Evolutionary conservation across 92 coral and sea anemone species (phyloP).

Genomic region (Isaurus tuberculatus): DNA sequence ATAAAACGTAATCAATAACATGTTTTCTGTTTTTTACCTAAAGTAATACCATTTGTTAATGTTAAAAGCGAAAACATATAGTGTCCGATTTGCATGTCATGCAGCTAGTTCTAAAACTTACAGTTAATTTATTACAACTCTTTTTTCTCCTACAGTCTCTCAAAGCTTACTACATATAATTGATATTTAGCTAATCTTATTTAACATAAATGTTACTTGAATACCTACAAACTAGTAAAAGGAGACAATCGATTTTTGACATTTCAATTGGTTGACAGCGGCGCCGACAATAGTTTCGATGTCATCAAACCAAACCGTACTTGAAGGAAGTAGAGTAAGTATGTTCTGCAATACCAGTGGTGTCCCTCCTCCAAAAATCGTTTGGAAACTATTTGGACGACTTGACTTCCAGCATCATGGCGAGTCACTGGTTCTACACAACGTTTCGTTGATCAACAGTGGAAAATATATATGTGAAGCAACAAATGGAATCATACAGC

Average conservation of each 20-base stretch:
- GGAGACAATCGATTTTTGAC: neutral
- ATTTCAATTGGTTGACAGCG: slow-evolving; percentile 11
- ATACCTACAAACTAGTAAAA: neutral
- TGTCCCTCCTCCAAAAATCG: neutral
- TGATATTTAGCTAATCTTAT: too few species aligned
- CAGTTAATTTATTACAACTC: too few species aligned
- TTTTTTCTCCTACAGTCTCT: too few species aligned
- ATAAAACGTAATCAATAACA: too few species aligned
- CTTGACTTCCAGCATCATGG: slow-evolving; percentile 18
- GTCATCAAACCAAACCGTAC: slow-evolving; percentile 14
- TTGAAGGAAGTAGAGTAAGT: neutral
- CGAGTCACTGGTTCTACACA: neutral
- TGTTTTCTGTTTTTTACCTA: too few species aligned
- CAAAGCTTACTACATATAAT: too few species aligned
- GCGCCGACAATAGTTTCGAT: neutral
- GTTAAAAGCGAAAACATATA: too few species aligned
- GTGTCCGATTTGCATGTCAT: too few species aligned
- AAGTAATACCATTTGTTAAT: too few species aligned
- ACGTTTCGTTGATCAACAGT: neutral
- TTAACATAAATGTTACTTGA: too few species aligned
- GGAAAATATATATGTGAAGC: slow-evolving; percentile 36
- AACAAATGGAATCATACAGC: neutral
- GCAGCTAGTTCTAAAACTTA: too few species aligned
- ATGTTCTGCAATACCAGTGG: slow-evolving; percentile 46
- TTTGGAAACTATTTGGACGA: slow-evolving; percentile 21